Conservation (phyloP, 2,113 vertebrate genomes). For the Sakesphorus luctuosus region DNA sequence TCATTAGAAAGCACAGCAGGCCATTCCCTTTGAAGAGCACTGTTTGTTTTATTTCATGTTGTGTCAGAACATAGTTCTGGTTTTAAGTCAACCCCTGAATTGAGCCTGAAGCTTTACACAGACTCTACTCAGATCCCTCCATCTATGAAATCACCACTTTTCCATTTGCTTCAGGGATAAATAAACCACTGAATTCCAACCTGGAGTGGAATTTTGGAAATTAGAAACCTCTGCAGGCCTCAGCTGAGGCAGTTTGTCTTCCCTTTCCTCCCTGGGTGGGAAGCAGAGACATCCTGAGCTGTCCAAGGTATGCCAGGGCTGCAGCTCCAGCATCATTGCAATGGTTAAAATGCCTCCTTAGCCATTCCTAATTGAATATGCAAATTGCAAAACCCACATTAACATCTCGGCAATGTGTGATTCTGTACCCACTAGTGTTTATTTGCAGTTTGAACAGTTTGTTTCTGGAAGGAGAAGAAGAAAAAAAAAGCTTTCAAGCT, state of each 20-base stretch:
- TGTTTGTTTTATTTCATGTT: neutral
- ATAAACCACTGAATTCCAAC: neutral
- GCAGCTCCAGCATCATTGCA: neutral
- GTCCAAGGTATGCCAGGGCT: neutral
- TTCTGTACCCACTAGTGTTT: slow-evolving; percentile 56
- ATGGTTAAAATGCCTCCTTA: slow-evolving; percentile 13
- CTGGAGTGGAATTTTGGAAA: neutral
- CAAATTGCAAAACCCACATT: slow-evolving; percentile 49
- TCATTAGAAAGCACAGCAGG: slow-evolving; percentile 6
- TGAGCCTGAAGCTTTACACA: neutral
- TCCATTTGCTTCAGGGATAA: neutral
- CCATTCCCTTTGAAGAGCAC: neutral
- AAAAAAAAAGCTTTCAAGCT: slow-evolving; percentile 6
- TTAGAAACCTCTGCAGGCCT: neutral
- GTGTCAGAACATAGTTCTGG: neutral
- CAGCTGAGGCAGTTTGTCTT: neutral
- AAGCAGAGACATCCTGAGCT: neutral
- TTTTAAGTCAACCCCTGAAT: neutral
- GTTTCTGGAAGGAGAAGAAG: slow-evolving; percentile 12
- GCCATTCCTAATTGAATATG: slow-evolving; percentile 44
- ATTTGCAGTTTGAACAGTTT: slow-evolving; percentile 64
- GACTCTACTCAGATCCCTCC: neutral
- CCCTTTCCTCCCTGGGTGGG: accelerated
- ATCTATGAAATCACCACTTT: neutral
- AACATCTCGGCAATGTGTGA: slow-evolving; percentile 49